These are phyloP conservation scores for Drosophila stalkeri DNA, from an alignment of 2,888 invertebrate species.

Conservation along the genomic window DNA sequence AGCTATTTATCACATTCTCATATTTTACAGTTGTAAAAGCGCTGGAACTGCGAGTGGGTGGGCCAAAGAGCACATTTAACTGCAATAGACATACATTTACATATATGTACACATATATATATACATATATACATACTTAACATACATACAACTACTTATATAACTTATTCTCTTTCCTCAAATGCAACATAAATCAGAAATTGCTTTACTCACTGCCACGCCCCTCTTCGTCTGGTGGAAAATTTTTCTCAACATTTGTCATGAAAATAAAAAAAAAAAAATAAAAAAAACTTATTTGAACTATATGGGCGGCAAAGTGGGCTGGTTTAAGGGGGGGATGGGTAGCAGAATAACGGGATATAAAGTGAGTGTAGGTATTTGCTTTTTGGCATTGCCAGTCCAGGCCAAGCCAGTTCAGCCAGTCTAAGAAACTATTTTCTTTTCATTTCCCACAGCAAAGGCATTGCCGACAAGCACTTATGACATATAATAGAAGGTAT, in stretches of 20 bases:
- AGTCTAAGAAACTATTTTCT: slow-evolving; percentile 69
- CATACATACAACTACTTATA: slow-evolving; percentile 39
- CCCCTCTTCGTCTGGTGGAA: slow-evolving; percentile 1
- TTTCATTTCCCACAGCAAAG: slow-evolving; percentile 61
- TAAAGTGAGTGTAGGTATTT: slow-evolving; percentile 17
- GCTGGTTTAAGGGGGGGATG: background rate
- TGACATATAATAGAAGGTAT: slow-evolving; percentile 42
- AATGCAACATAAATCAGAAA: slow-evolving; percentile 56
- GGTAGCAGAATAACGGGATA: background rate
- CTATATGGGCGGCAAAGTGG: slow-evolving; percentile 6
- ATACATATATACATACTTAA: background rate
- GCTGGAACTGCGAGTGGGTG: slow-evolving; percentile 21
- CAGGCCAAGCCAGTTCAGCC: background rate
- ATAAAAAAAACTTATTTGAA: slow-evolving; percentile 38
- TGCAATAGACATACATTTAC: slow-evolving; percentile 9
- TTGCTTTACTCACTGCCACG: slow-evolving; percentile 24
- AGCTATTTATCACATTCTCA: slow-evolving; percentile 16
- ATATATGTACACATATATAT: background rate
- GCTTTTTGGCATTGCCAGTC: slow-evolving; percentile 55
- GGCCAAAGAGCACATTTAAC: slow-evolving; percentile 29
- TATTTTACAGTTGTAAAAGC: slow-evolving; percentile 14
- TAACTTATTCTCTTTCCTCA: slow-evolving; percentile 53
- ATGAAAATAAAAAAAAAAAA: slow-evolving; percentile 34
- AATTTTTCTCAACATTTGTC: slow-evolving; percentile 37
- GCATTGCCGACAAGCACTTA: slow-evolving; percentile 51